Conservation (phyloP, 2,888 invertebrate species). For the Iphiclides podalirius region DNA sequence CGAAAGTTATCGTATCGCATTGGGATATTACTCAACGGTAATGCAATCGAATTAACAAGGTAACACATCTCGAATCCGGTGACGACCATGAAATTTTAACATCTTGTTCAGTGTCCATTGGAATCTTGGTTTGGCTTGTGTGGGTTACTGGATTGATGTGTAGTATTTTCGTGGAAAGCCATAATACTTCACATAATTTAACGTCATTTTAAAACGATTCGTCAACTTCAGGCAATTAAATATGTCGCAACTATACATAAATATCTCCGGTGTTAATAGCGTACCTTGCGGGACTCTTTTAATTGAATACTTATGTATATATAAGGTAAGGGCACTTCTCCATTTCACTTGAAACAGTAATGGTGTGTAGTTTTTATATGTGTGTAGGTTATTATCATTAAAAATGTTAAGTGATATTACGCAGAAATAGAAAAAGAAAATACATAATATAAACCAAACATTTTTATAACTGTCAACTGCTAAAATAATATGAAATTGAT, state of each 20-base stretch:
- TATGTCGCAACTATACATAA: constrained; percentile 16
- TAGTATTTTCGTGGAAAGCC: constrained; percentile 4
- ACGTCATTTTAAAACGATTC: constrained; percentile 11
- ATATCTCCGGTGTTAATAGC: constrained; percentile 6
- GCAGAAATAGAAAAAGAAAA: too few species aligned
- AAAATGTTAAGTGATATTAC: too few species aligned
- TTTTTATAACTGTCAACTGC: too few species aligned
- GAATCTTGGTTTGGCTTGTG: not conserved
- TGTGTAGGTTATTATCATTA: too few species aligned
- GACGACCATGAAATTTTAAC: constrained; percentile 7
- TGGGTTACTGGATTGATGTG: not conserved
- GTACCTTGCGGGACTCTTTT: constrained; percentile 12
- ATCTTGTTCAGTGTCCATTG: constrained; percentile 7
- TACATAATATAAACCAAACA: too few species aligned
- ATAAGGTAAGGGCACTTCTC: not conserved
- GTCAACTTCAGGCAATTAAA: constrained; percentile 10
- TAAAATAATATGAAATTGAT: too few species aligned
- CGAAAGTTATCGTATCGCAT: not conserved
- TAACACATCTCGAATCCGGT: constrained; percentile 1
- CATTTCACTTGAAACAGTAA: not conserved
- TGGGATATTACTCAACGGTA: constrained; percentile 3
- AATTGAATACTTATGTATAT: not conserved
- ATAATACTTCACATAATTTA: constrained; percentile 9
- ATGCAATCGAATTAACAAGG: constrained; percentile 9
- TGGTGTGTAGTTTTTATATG: too few species aligned